These are phyloP conservation scores for Palythoa grandiflora DNA, from an alignment of 92 coral and sea anemone species.

Conservation along the genomic window DNA sequence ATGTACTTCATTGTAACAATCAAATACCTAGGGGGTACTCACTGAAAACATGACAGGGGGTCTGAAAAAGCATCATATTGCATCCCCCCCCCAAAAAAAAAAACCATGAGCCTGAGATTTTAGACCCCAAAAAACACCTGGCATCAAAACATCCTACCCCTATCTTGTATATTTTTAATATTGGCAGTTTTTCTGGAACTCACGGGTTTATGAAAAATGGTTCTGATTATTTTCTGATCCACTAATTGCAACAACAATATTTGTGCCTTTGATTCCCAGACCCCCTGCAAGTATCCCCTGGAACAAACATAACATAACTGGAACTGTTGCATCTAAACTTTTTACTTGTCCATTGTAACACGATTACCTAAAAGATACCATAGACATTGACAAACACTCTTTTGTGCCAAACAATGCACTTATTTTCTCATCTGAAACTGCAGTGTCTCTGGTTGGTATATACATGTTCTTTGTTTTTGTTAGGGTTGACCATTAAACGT, in stretches of 20 bases:
- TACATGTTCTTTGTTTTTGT: slow-evolving; percentile 9
- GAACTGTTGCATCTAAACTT: no score
- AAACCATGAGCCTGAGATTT: background rate
- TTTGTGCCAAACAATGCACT: background rate
- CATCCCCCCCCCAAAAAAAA: slow-evolving; percentile 21
- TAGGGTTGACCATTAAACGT: slow-evolving; percentile 14
- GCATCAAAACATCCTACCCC: background rate
- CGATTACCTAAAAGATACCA: no score
- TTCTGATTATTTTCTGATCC: no score
- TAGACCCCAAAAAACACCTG: slow-evolving; percentile 5
- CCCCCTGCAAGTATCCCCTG: slow-evolving; percentile 2
- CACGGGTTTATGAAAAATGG: background rate
- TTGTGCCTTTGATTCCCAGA: no score
- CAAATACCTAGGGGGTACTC: slow-evolving; percentile 23
- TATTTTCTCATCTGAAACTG: slow-evolving; percentile 6
- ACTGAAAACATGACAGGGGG: slow-evolving; percentile 25
- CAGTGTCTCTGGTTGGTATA: background rate
- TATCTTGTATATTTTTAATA: background rate
- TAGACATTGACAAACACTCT: no score
- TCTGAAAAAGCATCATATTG: slow-evolving; percentile 25
- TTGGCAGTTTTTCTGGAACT: background rate
- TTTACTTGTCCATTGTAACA: no score
- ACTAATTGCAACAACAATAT: no score
- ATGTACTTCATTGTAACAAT: slow-evolving; percentile 19
- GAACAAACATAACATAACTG: background rate